Conservation (phyloP, 1,140 invertebrate genomes). For the Penaeus vannamei region DNA sequence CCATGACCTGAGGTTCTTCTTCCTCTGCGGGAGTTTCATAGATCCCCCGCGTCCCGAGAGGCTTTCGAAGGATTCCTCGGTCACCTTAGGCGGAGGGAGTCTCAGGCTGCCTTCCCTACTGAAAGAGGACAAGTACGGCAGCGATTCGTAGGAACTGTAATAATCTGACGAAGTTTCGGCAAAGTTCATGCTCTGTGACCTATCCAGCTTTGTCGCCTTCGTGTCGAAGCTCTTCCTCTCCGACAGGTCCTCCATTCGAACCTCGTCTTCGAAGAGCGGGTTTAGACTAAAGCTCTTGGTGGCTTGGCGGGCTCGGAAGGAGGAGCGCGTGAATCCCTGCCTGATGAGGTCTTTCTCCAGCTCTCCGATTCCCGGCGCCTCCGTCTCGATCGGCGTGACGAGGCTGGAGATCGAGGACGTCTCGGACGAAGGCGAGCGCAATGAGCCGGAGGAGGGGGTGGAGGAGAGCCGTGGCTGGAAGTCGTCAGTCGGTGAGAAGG, state of each 20-base stretch:
- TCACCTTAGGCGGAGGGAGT: slow-evolving; percentile 57
- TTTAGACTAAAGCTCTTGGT: slow-evolving; percentile 51
- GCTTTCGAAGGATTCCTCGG: slow-evolving; percentile 38
- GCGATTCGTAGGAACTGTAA: slow-evolving; percentile 54
- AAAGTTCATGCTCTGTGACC: not conserved
- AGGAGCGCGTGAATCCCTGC: slow-evolving; percentile 5
- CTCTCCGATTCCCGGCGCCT: slow-evolving; percentile 35
- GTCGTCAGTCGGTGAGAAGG: too few relatives aligned
- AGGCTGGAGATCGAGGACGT: slow-evolving; percentile 21
- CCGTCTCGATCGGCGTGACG: slow-evolving; percentile 5
- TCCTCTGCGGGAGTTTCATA: slow-evolving; percentile 9
- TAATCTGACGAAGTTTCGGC: slow-evolving; percentile 50
- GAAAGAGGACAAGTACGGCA: slow-evolving; percentile 53
- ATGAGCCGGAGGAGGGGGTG: too few relatives aligned
- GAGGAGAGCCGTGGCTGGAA: too few relatives aligned
- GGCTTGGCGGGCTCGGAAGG: slow-evolving; percentile 35
- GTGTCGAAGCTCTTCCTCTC: not conserved
- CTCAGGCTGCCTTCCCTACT: slow-evolving; percentile 60
- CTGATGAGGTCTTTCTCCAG: slow-evolving; percentile 34
- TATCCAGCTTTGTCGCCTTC: slow-evolving; percentile 2
- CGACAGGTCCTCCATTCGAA: not conserved
- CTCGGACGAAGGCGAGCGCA: too few relatives aligned
- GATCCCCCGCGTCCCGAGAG: slow-evolving; percentile 24
- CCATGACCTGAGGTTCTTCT: slow-evolving; percentile 34
- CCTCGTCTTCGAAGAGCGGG: slow-evolving; percentile 49